Evolutionary conservation across 2,888 invertebrate genomes (phyloP), one percentile per base, ranked within the genome.

Genomic region (Elmis aenea): DNA sequence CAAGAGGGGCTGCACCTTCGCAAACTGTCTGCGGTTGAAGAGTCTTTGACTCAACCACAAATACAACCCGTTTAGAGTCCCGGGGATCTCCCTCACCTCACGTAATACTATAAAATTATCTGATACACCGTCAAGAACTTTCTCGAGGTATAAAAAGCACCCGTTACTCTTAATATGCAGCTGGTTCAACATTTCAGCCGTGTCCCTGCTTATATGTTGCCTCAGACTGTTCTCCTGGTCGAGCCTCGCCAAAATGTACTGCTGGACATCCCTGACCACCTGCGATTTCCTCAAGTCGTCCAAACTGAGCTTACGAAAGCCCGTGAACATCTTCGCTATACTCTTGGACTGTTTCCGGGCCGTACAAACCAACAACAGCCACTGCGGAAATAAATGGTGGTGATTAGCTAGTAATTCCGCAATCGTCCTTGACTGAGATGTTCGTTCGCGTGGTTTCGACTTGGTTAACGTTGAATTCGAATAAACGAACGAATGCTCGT

Each of bases 131-230:
- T 95, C 93, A 26, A 94, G 65, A 0, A 93, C 75, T 69, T 89
- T 87, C 60, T 90, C 89, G 44, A 91, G 66, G 54, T 91, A 92
- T 2, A 92, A 73, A 45, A 92, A 81, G 54, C 91, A 92, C 0
- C 94, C 96, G 58, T 95, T 94, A 59, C 92, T 92, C 68, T 96
- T 96, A 53, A 96, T 95, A 58, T 95, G 85, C 22, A 96, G 72
- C 58, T 94, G 93, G 67, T 96, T 95, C 2, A 96, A 69, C 67
- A 93, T 92, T 49, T 95, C 94, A 0, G 95, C 95, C 1, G 94
- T 94, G 59, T 90, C 89, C 35, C 85, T 74, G 23, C 89, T 91
- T 43, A 95, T 83, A 57, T 94, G 91, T 42, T 90, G 89, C 20
- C 90, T 73, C 5, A 95, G 74, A 14, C 85, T 79, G 11, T 91